Percentiles rank a stretch among this genome's conserved stretches.
Evolutionary conservation across 2,113 vertebrate genomes (phyloP).

Genomic region (Parus major): DNA sequence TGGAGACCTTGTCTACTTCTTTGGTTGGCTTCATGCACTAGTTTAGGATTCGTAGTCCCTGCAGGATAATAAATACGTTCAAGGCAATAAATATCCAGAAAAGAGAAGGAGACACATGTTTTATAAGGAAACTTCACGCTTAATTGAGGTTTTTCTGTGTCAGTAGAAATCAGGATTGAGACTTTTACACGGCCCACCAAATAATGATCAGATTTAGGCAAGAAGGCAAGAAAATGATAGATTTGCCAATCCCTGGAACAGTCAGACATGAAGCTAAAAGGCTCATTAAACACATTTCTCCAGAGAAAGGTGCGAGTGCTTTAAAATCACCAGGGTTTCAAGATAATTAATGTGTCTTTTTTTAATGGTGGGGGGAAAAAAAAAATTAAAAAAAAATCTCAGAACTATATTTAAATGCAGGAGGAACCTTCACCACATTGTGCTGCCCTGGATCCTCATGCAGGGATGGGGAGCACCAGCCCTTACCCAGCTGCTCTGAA

Average conservation of each 20-base stretch:
- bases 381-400: not conserved
- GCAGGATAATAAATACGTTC: not conserved
- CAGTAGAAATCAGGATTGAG: not conserved
- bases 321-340: not conserved
- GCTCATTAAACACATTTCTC: conserved; percentile 1
- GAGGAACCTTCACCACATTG: not conserved
- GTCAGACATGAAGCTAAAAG: not conserved
- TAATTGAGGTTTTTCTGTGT: not conserved
- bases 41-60: not conserved
- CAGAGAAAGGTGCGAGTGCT: not conserved
- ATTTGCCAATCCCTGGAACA: not conserved
- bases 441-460: not conserved
- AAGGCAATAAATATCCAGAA: not conserved
- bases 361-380: fast-evolving
- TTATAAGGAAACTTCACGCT: not conserved
- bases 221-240: not conserved
- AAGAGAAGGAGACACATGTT: not conserved
- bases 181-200: not conserved
- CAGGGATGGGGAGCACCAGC: not conserved
- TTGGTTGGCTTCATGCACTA: not conserved
- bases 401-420: not conserved
- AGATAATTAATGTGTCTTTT: not conserved
- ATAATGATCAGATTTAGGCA: not conserved
- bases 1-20: not conserved
- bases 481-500: not conserved